phyloP scores from a whole-genome alignment of 35 echinoderm and acorn worm species.

The Amphiura filiformis region DNA sequence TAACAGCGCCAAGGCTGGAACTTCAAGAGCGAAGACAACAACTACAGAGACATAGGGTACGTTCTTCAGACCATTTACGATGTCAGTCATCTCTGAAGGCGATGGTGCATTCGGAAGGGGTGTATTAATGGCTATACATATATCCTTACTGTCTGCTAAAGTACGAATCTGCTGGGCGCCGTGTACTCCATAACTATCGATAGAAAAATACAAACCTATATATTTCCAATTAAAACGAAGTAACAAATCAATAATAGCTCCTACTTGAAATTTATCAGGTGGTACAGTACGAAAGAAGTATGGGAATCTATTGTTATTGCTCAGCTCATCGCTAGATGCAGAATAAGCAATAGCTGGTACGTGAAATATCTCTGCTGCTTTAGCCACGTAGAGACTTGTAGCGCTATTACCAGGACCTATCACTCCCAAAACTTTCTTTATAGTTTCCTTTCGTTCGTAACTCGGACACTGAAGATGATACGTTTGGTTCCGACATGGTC shows the following conservation, averaged over 20 bases:
- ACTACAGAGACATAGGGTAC: conserved; percentile 10
- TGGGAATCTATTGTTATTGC: conserved; percentile 42
- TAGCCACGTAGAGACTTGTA: conserved; percentile 24
- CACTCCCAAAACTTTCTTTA: background rate
- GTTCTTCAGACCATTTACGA: background rate
- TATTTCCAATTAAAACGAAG: conserved; percentile 37
- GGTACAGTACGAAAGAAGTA: conserved; percentile 64
- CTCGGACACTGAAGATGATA: no score
- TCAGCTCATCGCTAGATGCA: conserved; percentile 64
- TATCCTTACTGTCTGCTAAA: background rate
- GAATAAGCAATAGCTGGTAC: conserved; percentile 17
- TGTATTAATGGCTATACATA: conserved; percentile 7
- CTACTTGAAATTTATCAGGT: conserved; percentile 61
- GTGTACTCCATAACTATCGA: conserved; percentile 11
- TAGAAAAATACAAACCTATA: conserved; percentile 13
- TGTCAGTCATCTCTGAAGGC: background rate
- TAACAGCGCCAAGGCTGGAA: background rate
- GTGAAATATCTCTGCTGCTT: background rate
- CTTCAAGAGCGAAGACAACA: conserved; percentile 27
- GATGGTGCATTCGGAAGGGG: background rate
- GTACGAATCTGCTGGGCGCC: background rate
- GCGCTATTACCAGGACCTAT: conserved; percentile 1
- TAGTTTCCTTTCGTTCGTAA: no score
- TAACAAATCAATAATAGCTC: conserved; percentile 30
- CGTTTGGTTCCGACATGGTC: no score